Conservation (phyloP, 2,797 vertebrate genomes). For the Paratrypauchen microcephalus region DNA sequence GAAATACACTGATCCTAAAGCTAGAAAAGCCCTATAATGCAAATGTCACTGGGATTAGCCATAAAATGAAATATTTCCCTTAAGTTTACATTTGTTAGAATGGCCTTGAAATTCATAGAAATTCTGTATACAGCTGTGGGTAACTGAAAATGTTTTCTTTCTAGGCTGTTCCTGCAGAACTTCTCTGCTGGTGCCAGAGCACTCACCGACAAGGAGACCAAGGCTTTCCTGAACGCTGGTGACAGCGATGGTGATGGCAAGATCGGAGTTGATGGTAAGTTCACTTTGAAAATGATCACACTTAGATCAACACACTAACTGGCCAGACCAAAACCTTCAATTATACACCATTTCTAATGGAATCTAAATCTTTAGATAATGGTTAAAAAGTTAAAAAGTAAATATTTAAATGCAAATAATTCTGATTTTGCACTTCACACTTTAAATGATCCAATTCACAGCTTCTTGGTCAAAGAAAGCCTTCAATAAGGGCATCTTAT, state of each 20-base stretch:
- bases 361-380: not conserved
- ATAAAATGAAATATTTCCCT: not conserved
- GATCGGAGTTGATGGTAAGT: conserved; percentile 79
- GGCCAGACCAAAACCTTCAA: not conserved
- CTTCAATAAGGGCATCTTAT: conserved; percentile 2
- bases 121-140: not conserved
- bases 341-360: not conserved
- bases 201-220: conserved; percentile 80
- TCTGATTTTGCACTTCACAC: not conserved
- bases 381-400: too few relatives aligned
- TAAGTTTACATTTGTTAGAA: not conserved
- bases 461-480: conserved; percentile 15
- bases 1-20: conserved; percentile 15
- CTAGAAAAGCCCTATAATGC: conserved; percentile 4
- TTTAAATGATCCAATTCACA: not conserved
- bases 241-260: conserved; percentile 82
- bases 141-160: conserved; percentile 16
- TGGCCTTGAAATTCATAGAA: not conserved
- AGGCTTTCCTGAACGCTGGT: conserved; percentile 73
- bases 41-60: not conserved
- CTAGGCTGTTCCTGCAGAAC: conserved; percentile 83
- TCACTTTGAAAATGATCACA: not conserved
- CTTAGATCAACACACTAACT: not conserved
- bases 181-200: conserved; percentile 74
- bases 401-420: not conserved